Evolutionary conservation across 2,113 vertebrate genomes (phyloP).

Genomic region (Scomber japonicus): DNA sequence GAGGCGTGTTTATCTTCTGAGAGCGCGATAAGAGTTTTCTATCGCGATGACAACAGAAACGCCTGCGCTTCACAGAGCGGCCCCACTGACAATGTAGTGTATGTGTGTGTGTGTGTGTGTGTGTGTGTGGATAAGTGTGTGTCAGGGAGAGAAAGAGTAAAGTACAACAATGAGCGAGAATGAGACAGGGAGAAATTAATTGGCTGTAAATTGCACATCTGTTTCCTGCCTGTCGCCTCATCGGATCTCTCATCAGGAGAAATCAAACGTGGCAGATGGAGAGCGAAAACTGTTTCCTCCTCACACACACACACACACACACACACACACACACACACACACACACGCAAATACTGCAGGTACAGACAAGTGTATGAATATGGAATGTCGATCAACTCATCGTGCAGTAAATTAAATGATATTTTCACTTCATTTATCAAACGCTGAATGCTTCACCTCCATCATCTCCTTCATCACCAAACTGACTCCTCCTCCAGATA

Average conservation of each 20-base stretch:
- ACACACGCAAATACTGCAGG: conserved; percentile 6
- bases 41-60: conserved; percentile 40
- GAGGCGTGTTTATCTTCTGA: conserved; percentile 50
- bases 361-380: not conserved
- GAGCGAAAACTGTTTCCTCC: not conserved
- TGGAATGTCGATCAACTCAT: conserved; percentile 1
- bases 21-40: conserved; percentile 45
- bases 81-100: conserved; percentile 14
- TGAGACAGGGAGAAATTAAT: conserved; percentile 47
- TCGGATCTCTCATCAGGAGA: conserved; percentile 50
- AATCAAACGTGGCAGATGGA: conserved; percentile 47
- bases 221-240: conserved; percentile 66
- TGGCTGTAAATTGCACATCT: conserved; percentile 73
- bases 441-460: not conserved
- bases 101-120: not conserved
- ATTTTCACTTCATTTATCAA: not conserved
- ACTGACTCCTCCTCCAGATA: not conserved
- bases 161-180: conserved; percentile 2
- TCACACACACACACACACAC: conserved; percentile 4
- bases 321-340: not conserved
- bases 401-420: not conserved
- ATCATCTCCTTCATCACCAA: not conserved
- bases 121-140: not conserved
- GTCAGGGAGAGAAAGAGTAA: not conserved
- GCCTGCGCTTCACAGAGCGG: not conserved